Evolutionary conservation across 2,113 vertebrate genomes (phyloP).

Genomic region (Cochlearius cochlearius): DNA sequence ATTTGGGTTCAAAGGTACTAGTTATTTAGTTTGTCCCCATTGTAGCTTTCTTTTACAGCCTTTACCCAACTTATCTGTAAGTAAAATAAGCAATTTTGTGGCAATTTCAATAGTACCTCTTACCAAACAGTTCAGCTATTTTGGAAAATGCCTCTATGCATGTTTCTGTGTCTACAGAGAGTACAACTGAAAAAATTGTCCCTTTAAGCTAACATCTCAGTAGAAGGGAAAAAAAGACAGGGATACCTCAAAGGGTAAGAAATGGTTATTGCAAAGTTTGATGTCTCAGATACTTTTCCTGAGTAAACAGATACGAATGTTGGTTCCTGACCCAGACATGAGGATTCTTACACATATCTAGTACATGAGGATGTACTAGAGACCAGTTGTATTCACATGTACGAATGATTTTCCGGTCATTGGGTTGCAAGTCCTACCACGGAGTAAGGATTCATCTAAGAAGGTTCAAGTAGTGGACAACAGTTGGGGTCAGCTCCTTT

Average conservation of each 20-base stretch:
- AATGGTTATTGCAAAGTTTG: background rate
- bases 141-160: background rate
- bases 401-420: background rate
- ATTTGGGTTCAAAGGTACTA: background rate
- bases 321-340: background rate
- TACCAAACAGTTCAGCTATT: background rate
- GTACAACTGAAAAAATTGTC: background rate
- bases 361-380: fast-evolving
- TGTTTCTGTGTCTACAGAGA: background rate
- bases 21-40: background rate
- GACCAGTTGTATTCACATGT: background rate
- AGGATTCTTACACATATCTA: background rate
- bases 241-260: fast-evolving
- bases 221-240: background rate
- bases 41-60: background rate
- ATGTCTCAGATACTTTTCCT: background rate
- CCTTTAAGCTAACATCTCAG: background rate
- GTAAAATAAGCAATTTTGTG: background rate
- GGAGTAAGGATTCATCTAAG: background rate
- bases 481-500: background rate
- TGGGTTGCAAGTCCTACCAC: background rate
- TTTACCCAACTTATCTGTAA: background rate
- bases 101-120: background rate
- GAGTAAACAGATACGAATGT: background rate
- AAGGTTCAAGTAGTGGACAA: background rate